Conservation (phyloP, 2,797 vertebrate species). For the Antennarius maculatus region DNA sequence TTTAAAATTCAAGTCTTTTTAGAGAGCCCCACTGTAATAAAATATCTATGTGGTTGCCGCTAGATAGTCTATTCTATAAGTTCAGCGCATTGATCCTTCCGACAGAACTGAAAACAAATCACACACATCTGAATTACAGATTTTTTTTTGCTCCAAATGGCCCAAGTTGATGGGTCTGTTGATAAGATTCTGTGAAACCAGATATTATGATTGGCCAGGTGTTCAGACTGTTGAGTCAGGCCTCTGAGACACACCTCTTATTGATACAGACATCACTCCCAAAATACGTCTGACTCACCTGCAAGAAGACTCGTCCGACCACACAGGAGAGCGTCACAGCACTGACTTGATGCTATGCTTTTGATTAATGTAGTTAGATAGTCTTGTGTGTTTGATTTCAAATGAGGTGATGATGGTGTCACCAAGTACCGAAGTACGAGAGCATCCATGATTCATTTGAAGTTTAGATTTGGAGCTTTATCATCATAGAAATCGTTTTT, state of each 20-base stretch:
- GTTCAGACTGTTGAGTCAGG: constrained; percentile 33
- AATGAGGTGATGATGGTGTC: neutral
- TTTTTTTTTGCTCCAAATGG: neutral
- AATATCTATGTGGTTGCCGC: no score
- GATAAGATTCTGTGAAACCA: neutral
- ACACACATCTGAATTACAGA: neutral
- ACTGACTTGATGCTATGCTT: neutral
- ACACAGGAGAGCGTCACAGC: neutral
- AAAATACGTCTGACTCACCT: constrained; percentile 5
- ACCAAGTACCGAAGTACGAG: neutral
- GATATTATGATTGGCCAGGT: constrained; percentile 6
- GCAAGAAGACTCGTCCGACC: constrained; percentile 22
- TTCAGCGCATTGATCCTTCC: no score
- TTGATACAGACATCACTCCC: constrained; percentile 42
- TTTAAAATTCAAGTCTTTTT: no score
- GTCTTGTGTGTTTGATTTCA: neutral
- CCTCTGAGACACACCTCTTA: constrained; percentile 38
- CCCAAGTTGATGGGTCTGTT: neutral
- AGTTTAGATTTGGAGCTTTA: no score
- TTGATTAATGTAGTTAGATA: neutral
- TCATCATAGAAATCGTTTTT: neutral
- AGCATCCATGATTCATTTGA: no score
- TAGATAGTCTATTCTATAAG: no score
- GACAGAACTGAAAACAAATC: neutral
- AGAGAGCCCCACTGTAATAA: no score